phyloP scores from a whole-genome alignment of 2,888 invertebrate species.

The Noctua fimbriata region DNA sequence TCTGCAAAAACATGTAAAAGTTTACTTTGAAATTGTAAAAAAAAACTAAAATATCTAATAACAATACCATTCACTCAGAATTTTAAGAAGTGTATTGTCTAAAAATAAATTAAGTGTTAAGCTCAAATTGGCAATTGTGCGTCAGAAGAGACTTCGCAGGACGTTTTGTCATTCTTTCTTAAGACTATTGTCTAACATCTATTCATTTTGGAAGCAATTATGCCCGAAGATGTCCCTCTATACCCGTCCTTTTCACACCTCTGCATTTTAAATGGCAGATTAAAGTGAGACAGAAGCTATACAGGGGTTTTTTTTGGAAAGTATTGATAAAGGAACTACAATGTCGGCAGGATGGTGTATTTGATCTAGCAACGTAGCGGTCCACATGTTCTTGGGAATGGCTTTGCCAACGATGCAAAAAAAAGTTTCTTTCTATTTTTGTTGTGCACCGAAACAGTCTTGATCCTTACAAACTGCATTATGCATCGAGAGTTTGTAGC shows the following conservation, averaged over 20 bases:
- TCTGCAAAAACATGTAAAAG: neutral
- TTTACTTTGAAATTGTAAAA: neutral
- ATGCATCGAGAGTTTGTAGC: neutral
- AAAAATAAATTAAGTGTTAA: constrained; percentile 61
- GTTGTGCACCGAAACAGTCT: constrained; percentile 69
- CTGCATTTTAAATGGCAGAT: constrained; percentile 55
- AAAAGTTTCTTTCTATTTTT: constrained; percentile 82
- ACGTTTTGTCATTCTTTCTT: constrained; percentile 77
- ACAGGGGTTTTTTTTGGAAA: constrained; percentile 81
- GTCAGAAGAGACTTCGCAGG: constrained; percentile 69
- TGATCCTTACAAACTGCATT: constrained; percentile 72
- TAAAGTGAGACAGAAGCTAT: constrained; percentile 79
- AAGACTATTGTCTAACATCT: constrained; percentile 82
- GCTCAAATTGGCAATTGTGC: constrained; percentile 66
- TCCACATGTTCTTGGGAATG: constrained; percentile 89
- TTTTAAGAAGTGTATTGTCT: constrained; percentile 33
- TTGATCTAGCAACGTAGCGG: constrained; percentile 90
- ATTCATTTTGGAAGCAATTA: constrained; percentile 87
- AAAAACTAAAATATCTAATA: neutral
- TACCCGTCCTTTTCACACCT: constrained; percentile 73
- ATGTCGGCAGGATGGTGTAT: constrained; percentile 89
- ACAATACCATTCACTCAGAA: constrained; percentile 5
- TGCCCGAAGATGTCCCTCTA: constrained; percentile 77
- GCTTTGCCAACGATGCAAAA: constrained; percentile 88
- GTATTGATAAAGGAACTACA: constrained; percentile 88